Evolutionary conservation across 2,888 invertebrate species (phyloP).

Genomic region (Timema podura): DNA sequence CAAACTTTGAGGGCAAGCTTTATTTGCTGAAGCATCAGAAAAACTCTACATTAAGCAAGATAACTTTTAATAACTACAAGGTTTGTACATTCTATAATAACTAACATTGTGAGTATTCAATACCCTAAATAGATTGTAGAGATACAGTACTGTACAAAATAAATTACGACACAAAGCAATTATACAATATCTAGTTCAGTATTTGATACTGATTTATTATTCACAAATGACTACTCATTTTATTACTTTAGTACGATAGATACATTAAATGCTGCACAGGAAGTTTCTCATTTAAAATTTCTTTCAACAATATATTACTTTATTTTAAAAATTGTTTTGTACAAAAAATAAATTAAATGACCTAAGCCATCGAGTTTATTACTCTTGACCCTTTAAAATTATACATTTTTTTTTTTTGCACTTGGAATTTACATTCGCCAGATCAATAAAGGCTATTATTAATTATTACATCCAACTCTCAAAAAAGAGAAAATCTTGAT

Average conservation of each 20-base stretch:
- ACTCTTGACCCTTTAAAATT: neutral
- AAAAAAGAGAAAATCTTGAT: constrained; percentile 27
- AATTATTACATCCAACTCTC: constrained; percentile 20
- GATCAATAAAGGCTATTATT: too few species aligned
- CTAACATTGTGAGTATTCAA: constrained; percentile 25
- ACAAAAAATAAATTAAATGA: constrained; percentile 26
- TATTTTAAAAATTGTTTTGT: constrained; percentile 16
- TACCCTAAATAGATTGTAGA: constrained; percentile 20
- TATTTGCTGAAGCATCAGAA: too few species aligned
- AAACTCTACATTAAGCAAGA: too few species aligned
- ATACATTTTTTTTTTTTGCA: too few species aligned
- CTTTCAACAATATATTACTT: constrained; percentile 20
- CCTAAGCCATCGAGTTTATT: constrained; percentile 21
- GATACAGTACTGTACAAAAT: constrained; percentile 27
- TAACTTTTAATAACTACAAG: neutral
- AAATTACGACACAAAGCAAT: constrained; percentile 22
- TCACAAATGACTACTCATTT: constrained; percentile 18
- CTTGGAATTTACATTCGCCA: too few species aligned
- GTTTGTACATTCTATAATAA: constrained; percentile 14
- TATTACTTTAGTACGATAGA: constrained; percentile 23
- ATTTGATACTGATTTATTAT: constrained; percentile 27
- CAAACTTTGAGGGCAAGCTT: too few species aligned
- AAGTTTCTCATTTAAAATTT: neutral
- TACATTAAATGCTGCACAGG: constrained; percentile 27
- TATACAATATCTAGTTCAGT: constrained; percentile 18